These are phyloP conservation scores for Caenorhabditis afra DNA, from an alignment of 2,888 invertebrate species.

Conservation along the genomic window DNA sequence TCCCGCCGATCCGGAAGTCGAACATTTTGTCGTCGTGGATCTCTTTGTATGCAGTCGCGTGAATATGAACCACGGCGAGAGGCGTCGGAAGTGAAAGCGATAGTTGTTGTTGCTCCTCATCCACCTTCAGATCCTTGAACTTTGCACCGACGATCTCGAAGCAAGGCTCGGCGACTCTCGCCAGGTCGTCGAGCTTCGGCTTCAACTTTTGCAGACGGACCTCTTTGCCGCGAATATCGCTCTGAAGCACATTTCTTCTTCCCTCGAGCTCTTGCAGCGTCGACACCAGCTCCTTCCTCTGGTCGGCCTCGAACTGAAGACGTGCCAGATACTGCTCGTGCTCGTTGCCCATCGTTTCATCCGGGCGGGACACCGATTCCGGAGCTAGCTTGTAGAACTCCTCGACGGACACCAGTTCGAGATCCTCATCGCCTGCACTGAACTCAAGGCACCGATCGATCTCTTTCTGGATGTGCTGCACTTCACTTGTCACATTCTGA, in stretches of 20 bases:
- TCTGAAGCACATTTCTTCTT: constrained; percentile 68
- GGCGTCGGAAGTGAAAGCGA: constrained; percentile 58
- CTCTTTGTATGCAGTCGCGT: constrained; percentile 66
- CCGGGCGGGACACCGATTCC: constrained; percentile 46
- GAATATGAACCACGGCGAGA: constrained; percentile 59
- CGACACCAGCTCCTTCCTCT: constrained; percentile 66
- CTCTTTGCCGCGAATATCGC: constrained; percentile 75
- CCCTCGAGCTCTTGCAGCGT: constrained; percentile 71
- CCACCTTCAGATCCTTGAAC: constrained; percentile 31
- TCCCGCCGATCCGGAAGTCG: constrained; percentile 35
- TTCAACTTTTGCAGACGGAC: constrained; percentile 63
- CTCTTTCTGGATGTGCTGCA: constrained; percentile 73
- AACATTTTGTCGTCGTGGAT: constrained; percentile 58
- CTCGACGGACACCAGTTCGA: constrained; percentile 70
- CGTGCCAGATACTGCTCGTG: constrained; percentile 71
- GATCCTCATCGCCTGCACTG: constrained; percentile 71
- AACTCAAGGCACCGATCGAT: constrained; percentile 72
- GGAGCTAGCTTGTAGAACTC: constrained; percentile 69
- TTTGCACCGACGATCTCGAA: constrained; percentile 67
- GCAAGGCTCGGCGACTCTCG: constrained; percentile 57
- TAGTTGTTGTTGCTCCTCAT: constrained; percentile 38
- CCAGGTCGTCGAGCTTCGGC: constrained; percentile 57
- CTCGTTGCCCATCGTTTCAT: constrained; percentile 63
- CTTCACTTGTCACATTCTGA: constrained; percentile 72
- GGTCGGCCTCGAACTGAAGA: constrained; percentile 68